Base-by-base conservation (phyloP, 2,797 vertebrate genomes). In the Phrynocephalus vlangalii region DNA sequence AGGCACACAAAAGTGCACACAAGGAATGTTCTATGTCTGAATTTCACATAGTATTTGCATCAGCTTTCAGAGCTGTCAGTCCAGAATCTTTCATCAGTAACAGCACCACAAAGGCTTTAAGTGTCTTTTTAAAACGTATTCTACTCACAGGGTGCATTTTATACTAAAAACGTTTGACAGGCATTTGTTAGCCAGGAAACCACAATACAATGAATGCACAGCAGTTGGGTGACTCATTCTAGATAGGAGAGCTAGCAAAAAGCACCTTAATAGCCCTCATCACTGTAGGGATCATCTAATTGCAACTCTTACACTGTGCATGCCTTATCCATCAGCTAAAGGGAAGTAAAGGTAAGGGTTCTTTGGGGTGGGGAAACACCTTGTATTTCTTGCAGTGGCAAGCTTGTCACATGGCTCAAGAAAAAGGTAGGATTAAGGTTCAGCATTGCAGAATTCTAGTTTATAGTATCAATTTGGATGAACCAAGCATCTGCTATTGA, bases 141-240 rank as follows among this genome's bases (percentile, higher is more conserved):
- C 24, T 81, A 24, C 0, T 0, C 73, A 6, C 0, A 77, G 79
- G 79, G 86, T 83, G 60, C 72, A 63, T 78, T 91, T 92, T 44
- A 3, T n/a, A 20, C 79, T 38, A 0, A 68, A 82, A 0, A 10
- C 22, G 76, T 84, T 90, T 87, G 86, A 89, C 88, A 91, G 88
- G 82, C 1, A 1, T 10, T 18, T 79, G 26, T 78, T 44, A 70
- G 33, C 89, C 73, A 28, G 86, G 86, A 0, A 0, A 86, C 73
- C 63, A 22, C 0, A 1, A 67, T 67, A 30, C 83, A 26, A 68
- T 26, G 79, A 86, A 67, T 38, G 72, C 87, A 84, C 66, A 73
- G 75, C 0, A 28, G 71, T 85, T 82, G 91, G 50, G 0, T 92
- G 94, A 94, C 90, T 94, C 93, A 94, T 87, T 91, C 91, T 60